phyloP scores from a whole-genome alignment of 92 coral and sea anemone species.

The Pocillopora grandis region DNA sequence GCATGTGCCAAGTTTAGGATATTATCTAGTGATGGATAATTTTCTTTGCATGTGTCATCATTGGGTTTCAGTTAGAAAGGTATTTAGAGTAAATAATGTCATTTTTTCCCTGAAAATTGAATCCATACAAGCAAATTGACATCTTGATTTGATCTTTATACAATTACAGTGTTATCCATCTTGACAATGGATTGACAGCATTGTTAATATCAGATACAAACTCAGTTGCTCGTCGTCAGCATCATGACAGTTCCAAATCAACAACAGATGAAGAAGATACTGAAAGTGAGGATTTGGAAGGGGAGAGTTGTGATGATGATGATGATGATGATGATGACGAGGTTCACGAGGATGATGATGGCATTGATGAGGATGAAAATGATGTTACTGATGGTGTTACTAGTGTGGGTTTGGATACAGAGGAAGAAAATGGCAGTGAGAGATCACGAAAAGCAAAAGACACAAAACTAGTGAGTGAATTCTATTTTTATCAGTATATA shows the following conservation, averaged over 20 bases:
- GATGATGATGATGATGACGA: conserved; percentile 34
- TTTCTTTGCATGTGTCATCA: too few species aligned
- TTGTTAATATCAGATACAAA: conserved; percentile 78
- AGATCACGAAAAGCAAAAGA: conserved; percentile 46
- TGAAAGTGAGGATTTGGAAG: conserved; percentile 42
- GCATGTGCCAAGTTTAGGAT: too few species aligned
- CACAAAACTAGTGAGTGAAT: conserved; percentile 67
- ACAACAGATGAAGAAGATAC: conserved; percentile 61
- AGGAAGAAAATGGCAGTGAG: conserved; percentile 19
- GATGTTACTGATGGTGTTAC: conserved; percentile 29
- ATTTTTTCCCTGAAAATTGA: too few species aligned
- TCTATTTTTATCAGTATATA: too few species aligned
- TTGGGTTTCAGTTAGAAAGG: too few species aligned
- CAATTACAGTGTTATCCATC: conserved; percentile 57
- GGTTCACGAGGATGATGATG: background rate
- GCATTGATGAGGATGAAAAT: conserved; percentile 27
- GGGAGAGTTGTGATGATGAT: conserved; percentile 33
- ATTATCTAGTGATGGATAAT: too few species aligned
- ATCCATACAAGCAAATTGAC: background rate
- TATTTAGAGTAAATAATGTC: too few species aligned
- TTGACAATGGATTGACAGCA: conserved; percentile 81
- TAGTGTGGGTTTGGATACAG: conserved; percentile 11
- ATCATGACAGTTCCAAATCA: conserved; percentile 57
- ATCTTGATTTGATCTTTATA: background rate
- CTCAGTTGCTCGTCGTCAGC: conserved; percentile 53